These are phyloP conservation scores for Catharus minimus DNA, from an alignment of 2,113 vertebrate genomes.

Conservation along the genomic window DNA sequence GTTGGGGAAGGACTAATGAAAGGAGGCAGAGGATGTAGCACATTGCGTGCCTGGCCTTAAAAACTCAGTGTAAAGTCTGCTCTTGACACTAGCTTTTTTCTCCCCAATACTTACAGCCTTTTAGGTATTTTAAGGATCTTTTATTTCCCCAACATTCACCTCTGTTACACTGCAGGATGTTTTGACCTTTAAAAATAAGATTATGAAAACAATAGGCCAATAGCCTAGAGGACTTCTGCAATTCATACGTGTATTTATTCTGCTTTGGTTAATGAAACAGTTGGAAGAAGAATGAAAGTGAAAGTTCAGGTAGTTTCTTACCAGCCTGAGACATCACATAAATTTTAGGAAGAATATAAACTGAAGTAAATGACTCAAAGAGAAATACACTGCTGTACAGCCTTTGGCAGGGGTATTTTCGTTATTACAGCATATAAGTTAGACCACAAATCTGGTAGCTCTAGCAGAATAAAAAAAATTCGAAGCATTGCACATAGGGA, in stretches of 20 bases:
- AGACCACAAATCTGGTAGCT: background rate
- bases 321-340: background rate
- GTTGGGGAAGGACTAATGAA: background rate
- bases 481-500: background rate
- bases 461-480: background rate
- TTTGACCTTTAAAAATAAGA: conserved; percentile 19
- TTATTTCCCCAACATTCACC: background rate
- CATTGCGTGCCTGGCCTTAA: background rate
- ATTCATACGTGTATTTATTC: background rate
- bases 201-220: background rate
- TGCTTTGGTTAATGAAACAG: background rate
- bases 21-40: background rate
- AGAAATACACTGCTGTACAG: background rate
- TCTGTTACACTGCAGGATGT: background rate
- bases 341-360: background rate
- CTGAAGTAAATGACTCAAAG: background rate
- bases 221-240: background rate
- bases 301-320: background rate
- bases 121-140: background rate
- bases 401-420: background rate
- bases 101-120: background rate
- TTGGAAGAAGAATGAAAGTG: background rate
- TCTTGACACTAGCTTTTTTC: background rate
- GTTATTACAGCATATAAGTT: background rate
- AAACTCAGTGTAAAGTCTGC: background rate